A percentile compares a stretch with the other conserved stretches of the same genome.
phyloP scores from a whole-genome alignment of 2,797 vertebrate species.

The Anniella stebbinsi region DNA sequence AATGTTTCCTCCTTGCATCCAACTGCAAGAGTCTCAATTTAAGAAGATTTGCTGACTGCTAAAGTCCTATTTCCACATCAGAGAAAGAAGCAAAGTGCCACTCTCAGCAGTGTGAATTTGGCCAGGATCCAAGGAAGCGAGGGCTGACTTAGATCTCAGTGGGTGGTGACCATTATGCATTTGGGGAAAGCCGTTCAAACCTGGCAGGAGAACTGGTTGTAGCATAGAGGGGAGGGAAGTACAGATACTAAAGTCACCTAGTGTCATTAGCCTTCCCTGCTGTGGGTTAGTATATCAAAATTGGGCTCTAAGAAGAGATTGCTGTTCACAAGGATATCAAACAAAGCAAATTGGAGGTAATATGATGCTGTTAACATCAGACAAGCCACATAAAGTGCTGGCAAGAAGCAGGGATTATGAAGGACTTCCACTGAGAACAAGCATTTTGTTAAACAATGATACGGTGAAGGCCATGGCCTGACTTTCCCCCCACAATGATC shows the following conservation, averaged over 20 bases:
- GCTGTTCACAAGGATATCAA: slow-evolving; percentile 75
- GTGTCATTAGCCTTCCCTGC: slow-evolving; percentile 78
- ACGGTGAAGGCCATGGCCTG: slow-evolving; percentile 50
- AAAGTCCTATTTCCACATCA: slow-evolving; percentile 76
- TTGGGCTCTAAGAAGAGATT: slow-evolving; percentile 66
- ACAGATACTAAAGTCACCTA: slow-evolving; percentile 79
- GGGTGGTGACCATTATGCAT: slow-evolving; percentile 74
- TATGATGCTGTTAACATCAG: slow-evolving; percentile 77
- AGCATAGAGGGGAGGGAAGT: slow-evolving; percentile 73
- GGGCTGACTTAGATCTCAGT: slow-evolving; percentile 80
- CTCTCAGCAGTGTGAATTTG: slow-evolving; percentile 74
- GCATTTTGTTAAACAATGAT: slow-evolving; percentile 73
- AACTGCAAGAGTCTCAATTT: slow-evolving; percentile 66
- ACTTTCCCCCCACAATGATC: slow-evolving; percentile 55
- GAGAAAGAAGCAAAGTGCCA: slow-evolving; percentile 73
- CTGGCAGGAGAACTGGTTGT: slow-evolving; percentile 78
- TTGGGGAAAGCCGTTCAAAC: slow-evolving; percentile 77
- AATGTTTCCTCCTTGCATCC: slow-evolving; percentile 46
- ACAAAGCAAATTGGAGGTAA: slow-evolving; percentile 79
- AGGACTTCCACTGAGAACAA: slow-evolving; percentile 73
- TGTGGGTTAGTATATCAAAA: slow-evolving; percentile 78
- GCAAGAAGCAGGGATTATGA: slow-evolving; percentile 68
- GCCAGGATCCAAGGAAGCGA: slow-evolving; percentile 74
- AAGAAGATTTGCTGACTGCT: slow-evolving; percentile 75
- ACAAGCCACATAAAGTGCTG: slow-evolving; percentile 54